Conservation (phyloP, 1,140 invertebrate genomes). For the Laupala kohalensis region DNA sequence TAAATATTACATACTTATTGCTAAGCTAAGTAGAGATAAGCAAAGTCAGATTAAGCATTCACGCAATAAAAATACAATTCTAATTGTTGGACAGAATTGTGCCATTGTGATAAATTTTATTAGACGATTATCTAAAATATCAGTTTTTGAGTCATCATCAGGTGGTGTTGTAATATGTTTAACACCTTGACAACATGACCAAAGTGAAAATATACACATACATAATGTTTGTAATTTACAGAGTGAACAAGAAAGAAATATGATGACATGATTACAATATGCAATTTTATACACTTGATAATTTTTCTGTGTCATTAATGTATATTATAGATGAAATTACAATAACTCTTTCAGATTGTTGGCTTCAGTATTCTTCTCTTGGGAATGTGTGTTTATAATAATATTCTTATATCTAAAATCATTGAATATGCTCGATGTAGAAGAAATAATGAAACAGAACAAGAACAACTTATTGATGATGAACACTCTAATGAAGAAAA, state of each 20-base stretch:
- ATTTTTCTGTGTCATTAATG: not conserved
- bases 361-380: constrained; percentile 57
- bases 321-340: constrained; percentile 9
- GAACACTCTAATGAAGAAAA: not conserved
- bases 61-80: no score
- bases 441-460: not conserved
- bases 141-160: not conserved
- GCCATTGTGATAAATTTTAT: not conserved
- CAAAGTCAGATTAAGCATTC: no score
- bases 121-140: not conserved
- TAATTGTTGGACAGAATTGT: no score
- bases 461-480: not conserved
- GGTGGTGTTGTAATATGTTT: not conserved
- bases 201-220: not conserved
- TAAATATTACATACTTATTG: no score
- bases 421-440: not conserved
- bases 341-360: constrained; percentile 37
- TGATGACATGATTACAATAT: not conserved
- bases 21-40: no score
- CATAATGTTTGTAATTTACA: not conserved
- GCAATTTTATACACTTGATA: not conserved
- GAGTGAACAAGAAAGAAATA: not conserved
- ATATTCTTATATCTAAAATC: constrained; percentile 32
- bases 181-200: not conserved
- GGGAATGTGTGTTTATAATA: constrained; percentile 69